Evolutionary conservation across 2,888 invertebrate species (phyloP), one percentile per base, ranked within the genome.

Genomic region (Panzeria rudis): DNA sequence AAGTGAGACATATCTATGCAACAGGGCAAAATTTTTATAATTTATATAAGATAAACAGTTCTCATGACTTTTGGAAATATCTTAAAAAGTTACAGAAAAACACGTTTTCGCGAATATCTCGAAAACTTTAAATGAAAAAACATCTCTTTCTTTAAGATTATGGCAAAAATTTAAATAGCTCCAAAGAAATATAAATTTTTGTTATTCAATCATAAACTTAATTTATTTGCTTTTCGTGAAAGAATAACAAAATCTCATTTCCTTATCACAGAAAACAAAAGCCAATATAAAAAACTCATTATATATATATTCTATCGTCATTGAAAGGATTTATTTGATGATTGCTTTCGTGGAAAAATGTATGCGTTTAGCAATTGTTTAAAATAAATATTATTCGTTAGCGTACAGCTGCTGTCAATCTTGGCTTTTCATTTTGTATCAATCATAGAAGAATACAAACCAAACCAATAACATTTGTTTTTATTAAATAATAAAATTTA

Each of bases 361-460:
- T 17, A 13, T 47, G 32, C 17, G 44, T 3, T 15, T 5, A 13
- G 1, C 7, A 50, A 35, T 52, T 68, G 15, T 15, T 17, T 29
- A 29, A 71, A 44, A 56, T 29, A 29, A 17, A 44, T 56, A 29
- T 17, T 41, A 15, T 29, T 5, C 9, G 9, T 41, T 15, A 25
- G 25, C 29, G 15, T 17, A 29, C 71, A 71, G 71, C 71, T 44
- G 71, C 71, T 44, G 56, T 29, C 44, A 72, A 44, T 59, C 20
- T 59, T 56, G 20, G 5, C 7, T 41, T 25, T 56, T 11, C 23
- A 25, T 38, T 38, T 69, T n/a, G 6, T 61, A 38, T 38, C 38
- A 38, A 38, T 38, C 38, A 38, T 11, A 11, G 11, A 38, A 11
- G 11, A 38, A 11, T 38, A 38, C 38, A 38, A 11, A 11, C 13